phyloP scores from a whole-genome alignment of 2,888 invertebrate genomes.

The Sycophila texana region DNA sequence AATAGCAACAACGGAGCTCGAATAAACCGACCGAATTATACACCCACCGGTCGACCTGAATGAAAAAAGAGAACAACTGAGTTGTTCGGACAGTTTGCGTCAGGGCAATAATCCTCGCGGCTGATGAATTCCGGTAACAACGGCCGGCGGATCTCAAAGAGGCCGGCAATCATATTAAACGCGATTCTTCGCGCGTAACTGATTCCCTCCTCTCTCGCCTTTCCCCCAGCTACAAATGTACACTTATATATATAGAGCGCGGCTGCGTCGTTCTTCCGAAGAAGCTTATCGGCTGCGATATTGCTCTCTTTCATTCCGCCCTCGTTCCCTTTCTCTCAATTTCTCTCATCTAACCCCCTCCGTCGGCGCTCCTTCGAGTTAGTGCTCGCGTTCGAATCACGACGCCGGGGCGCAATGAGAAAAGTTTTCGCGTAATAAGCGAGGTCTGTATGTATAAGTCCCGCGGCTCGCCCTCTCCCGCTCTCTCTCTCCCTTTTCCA shows the following conservation, averaged over 20 bases:
- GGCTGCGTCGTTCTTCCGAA: conserved; percentile 39
- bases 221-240: background rate
- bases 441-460: conserved; percentile 55
- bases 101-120: no score
- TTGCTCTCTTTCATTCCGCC: conserved; percentile 57
- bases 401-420: conserved; percentile 66
- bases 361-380: background rate
- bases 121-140: background rate
- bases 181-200: conserved; percentile 34
- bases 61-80: no score
- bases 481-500: no score
- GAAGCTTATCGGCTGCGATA: conserved; percentile 50
- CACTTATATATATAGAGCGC: conserved; percentile 21
- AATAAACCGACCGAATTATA: no score
- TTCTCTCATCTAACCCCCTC: background rate
- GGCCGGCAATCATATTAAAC: conserved; percentile 30
- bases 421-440: conserved; percentile 71
- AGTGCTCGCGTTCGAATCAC: conserved; percentile 57
- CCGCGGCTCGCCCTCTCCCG: background rate
- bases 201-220: conserved; percentile 26
- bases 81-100: no score
- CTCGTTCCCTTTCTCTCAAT: background rate
- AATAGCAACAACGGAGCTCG: no score
- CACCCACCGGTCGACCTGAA: no score
- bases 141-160: background rate